Conservation (phyloP, 1,140 invertebrate species). For the Papilio helenus region DNA sequence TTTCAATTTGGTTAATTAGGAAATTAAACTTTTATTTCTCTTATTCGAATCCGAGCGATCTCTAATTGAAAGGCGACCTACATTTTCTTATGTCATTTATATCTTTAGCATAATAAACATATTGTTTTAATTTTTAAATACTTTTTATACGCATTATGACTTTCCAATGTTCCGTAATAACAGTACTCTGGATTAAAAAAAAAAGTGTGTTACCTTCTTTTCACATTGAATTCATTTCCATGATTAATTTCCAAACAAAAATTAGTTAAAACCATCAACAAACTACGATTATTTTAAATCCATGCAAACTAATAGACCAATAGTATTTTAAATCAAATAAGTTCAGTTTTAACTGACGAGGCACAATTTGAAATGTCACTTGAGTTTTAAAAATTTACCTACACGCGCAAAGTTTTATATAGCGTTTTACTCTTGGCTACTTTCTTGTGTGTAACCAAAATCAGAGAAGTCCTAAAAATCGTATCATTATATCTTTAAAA, state of each 20-base stretch:
- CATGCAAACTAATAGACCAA: neutral
- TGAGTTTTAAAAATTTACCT: neutral
- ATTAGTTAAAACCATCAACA: too few species aligned
- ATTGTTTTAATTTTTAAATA: conserved; percentile 31
- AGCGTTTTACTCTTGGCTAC: too few species aligned
- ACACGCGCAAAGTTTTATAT: too few species aligned
- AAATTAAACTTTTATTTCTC: conserved; percentile 22
- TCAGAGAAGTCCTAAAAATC: neutral
- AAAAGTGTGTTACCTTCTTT: neutral
- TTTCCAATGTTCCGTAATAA: conserved; percentile 17
- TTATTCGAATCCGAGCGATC: neutral
- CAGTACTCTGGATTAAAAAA: neutral
- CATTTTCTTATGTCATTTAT: conserved; percentile 13
- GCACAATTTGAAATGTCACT: too few species aligned
- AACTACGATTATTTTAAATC: neutral
- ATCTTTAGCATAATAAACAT: conserved; percentile 26
- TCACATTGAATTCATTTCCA: neutral
- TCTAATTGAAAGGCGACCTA: conserved; percentile 30
- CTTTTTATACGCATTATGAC: neutral
- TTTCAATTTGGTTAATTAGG: conserved; percentile 35
- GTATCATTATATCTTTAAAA: neutral
- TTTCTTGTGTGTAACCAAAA: neutral
- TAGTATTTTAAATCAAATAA: too few species aligned
- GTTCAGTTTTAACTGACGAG: too few species aligned
- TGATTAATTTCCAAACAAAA: too few species aligned